These are phyloP conservation scores for Adineta ricciae DNA, from an alignment of 2,888 invertebrate genomes.

Conservation along the genomic window DNA sequence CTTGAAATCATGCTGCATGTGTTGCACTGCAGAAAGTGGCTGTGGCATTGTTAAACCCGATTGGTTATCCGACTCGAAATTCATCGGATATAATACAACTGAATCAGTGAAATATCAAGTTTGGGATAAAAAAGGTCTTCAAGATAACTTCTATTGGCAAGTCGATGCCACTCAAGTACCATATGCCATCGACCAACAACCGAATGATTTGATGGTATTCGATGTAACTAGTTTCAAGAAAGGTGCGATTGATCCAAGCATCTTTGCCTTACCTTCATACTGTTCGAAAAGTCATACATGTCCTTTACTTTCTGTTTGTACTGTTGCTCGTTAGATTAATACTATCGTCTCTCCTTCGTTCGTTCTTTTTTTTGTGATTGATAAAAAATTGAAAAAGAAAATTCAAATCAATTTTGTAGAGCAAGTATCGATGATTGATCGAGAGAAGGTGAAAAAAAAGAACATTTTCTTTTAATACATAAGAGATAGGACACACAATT, in stretches of 20 bases:
- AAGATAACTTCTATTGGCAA: conserved; percentile 19
- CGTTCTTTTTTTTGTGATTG: not conserved
- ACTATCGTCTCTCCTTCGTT: not conserved
- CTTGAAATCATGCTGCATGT: not conserved
- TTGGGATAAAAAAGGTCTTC: conserved; percentile 16
- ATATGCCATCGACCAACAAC: not conserved
- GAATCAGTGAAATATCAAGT: not conserved
- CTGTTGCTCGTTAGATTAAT: not conserved
- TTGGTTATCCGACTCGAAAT: not conserved
- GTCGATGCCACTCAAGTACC: not conserved
- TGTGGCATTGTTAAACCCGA: not conserved
- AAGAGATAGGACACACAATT: not conserved
- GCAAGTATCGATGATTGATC: no score
- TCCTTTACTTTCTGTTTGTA: not conserved
- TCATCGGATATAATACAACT: not conserved
- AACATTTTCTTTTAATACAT: no score
- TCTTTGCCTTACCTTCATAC: conserved; percentile 12
- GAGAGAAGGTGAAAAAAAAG: no score
- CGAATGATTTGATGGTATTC: conserved; percentile 14
- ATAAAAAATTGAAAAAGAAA: not conserved
- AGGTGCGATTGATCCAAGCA: not conserved
- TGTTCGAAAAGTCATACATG: conserved; percentile 17
- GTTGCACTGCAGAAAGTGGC: conserved; percentile 6
- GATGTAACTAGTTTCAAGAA: not conserved
- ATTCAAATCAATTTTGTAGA: not conserved